Evolutionary conservation across 35 echinoderm and acorn worm species (phyloP).

Genomic region (Chiridota heheva): DNA sequence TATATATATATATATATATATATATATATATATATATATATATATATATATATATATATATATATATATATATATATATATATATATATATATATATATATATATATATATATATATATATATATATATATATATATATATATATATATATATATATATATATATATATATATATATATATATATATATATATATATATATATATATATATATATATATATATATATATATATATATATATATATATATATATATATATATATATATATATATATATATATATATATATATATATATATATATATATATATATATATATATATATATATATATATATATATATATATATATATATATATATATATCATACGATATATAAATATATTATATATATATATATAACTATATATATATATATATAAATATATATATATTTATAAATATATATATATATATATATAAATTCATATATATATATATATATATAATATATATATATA

Average conservation of each 20-base stretch:
- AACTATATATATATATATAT: too few relatives aligned
- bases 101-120: not conserved
- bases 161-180: not conserved
- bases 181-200: not conserved
- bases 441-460: too few relatives aligned
- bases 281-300: not conserved
- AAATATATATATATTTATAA: too few relatives aligned
- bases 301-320: constrained; percentile 2
- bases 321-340: constrained; percentile 20
- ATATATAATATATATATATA: too few relatives aligned
- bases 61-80: not conserved
- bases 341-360: constrained; percentile 2
- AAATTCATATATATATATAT: too few relatives aligned
- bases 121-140: not conserved
- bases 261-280: not conserved
- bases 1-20: too few relatives aligned
- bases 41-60: not conserved
- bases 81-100: not conserved
- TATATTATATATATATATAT: too few relatives aligned
- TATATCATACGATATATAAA: too few relatives aligned
- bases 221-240: not conserved
- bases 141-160: not conserved
- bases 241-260: constrained; percentile 17
- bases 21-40: not conserved
- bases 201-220: constrained; percentile 3